Percentiles rank a stretch among this genome's conserved stretches.
These are phyloP conservation scores for Oreortyx pictus DNA, from an alignment of 2,797 vertebrate species.

Conservation along the genomic window DNA sequence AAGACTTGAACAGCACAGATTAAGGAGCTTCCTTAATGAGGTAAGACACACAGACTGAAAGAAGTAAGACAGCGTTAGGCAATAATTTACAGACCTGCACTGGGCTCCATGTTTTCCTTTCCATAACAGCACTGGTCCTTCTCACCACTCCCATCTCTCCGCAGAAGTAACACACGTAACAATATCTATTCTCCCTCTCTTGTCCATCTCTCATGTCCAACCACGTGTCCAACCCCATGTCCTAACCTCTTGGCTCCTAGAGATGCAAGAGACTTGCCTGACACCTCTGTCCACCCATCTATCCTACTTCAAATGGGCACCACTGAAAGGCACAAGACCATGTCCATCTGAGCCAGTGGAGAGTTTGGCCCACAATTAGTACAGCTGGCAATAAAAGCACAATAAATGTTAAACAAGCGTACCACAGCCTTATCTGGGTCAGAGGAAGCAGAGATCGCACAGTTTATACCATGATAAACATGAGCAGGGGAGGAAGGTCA, in stretches of 20 bases:
- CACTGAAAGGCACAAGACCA: accelerated
- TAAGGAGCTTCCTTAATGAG: neutral
- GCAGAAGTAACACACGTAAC: neutral
- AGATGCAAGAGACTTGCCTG: neutral
- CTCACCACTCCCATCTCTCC: neutral
- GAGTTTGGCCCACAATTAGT: neutral
- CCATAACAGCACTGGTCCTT: neutral
- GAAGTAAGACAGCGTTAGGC: neutral
- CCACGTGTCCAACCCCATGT: neutral
- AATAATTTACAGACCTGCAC: neutral
- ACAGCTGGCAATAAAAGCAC: neutral
- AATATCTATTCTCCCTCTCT: neutral
- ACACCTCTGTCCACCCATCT: neutral
- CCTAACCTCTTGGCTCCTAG: neutral
- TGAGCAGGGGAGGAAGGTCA: neutral
- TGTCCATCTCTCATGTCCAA: neutral
- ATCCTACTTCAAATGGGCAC: neutral
- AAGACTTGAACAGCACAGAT: neutral
- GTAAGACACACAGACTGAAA: neutral
- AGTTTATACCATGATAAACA: neutral
- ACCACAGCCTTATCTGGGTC: neutral
- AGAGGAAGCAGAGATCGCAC: neutral
- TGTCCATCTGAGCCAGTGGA: neutral
- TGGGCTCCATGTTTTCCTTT: neutral
- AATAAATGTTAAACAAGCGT: neutral